Conservation (phyloP, 2,888 invertebrate genomes). For the Drosophila multiciliata region DNA sequence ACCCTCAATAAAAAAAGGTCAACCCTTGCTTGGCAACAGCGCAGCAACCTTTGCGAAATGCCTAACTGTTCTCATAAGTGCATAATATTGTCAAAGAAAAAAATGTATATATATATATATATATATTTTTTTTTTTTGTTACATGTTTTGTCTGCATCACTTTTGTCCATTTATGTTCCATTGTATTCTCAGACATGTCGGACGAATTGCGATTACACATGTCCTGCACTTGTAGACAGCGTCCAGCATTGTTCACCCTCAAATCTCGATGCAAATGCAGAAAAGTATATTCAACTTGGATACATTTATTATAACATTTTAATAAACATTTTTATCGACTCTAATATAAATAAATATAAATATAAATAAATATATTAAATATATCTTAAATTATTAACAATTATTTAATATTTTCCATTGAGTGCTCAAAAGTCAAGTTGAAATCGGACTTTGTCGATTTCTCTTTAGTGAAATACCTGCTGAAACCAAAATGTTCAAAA, state of each 20-base stretch:
- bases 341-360: no score
- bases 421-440: neutral
- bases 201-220: conserved; percentile 48
- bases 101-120: conserved; percentile 11
- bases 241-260: neutral
- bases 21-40: conserved; percentile 37
- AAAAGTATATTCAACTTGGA: neutral
- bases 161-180: conserved; percentile 15
- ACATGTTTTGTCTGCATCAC: conserved; percentile 47
- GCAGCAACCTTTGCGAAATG: conserved; percentile 48
- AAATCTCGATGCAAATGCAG: neutral
- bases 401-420: neutral
- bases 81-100: conserved; percentile 62
- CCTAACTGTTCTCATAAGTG: conserved; percentile 59
- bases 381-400: neutral
- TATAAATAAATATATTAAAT: no score
- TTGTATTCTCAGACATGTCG: conserved; percentile 35
- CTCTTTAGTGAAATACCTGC: neutral
- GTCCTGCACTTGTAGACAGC: conserved; percentile 30
- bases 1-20: conserved; percentile 1
- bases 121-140: no score
- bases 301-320: neutral
- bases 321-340: neutral
- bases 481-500: neutral
- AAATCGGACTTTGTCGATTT: neutral